Evolutionary conservation across 2,797 vertebrate species (phyloP).

Genomic region (Uromys caudimaculatus): DNA sequence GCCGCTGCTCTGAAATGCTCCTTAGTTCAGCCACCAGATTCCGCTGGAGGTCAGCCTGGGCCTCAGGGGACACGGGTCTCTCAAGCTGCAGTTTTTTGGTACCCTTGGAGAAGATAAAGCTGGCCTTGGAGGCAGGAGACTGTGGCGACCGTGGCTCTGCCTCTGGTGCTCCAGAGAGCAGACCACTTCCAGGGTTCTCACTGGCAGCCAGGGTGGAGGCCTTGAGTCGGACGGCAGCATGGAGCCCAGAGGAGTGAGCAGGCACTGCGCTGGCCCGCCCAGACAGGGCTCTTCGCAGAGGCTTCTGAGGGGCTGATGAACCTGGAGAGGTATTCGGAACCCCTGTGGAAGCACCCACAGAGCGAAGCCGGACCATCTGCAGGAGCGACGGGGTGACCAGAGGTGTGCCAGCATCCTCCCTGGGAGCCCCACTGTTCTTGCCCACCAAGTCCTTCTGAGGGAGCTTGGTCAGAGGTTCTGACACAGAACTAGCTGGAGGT

Average conservation of each 20-base stretch:
- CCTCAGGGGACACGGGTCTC: conserved; percentile 86
- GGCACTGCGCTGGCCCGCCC: conserved; percentile 85
- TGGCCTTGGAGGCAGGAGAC: conserved; percentile 93
- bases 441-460: conserved; percentile 88
- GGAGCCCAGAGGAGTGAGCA: conserved; percentile 90
- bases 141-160: conserved; percentile 80
- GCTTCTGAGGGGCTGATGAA: conserved; percentile 83
- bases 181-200: conserved; percentile 80
- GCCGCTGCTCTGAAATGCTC: conserved; percentile 88
- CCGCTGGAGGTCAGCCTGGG: conserved; percentile 88
- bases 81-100: conserved; percentile 92
- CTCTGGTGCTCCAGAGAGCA: conserved; percentile 51
- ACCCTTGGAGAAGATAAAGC: conserved; percentile 97
- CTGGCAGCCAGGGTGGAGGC: conserved; percentile 89
- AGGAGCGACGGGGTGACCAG: conserved; percentile 96
- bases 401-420: conserved; percentile 94
- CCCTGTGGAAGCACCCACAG: conserved; percentile 85
- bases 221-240: conserved; percentile 92
- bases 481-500: conserved; percentile 65
- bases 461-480: conserved; percentile 56
- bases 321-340: conserved; percentile 60
- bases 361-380: conserved; percentile 97
- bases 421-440: conserved; percentile 89
- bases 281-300: conserved; percentile 91
- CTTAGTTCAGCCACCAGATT: conserved; percentile 90